Percentiles rank a stretch among this genome's conserved stretches.
Evolutionary conservation across 2,113 vertebrate species (phyloP).

Genomic region (Setophaga coronata): DNA sequence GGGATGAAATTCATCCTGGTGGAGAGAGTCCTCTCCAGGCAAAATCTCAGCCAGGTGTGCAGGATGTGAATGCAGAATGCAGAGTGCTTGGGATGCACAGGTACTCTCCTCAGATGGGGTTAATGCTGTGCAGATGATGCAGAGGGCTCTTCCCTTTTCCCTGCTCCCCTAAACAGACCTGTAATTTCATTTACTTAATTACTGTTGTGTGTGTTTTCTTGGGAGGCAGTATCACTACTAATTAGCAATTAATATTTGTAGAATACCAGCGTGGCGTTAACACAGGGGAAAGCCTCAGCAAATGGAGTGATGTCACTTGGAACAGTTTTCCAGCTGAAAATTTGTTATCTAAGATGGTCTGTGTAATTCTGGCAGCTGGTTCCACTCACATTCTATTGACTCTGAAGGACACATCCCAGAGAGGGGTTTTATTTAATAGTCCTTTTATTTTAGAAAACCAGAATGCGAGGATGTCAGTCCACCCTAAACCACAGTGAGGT

Average conservation of each 20-base stretch:
- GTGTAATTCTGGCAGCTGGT: neutral
- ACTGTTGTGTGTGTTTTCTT: neutral
- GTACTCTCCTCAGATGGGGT: neutral
- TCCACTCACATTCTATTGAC: neutral
- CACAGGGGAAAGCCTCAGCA: neutral
- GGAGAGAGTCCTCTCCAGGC: neutral
- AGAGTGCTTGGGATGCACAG: neutral
- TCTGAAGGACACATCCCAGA: neutral
- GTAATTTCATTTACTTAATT: slow-evolving; percentile 30
- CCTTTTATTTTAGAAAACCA: neutral
- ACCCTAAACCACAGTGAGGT: neutral
- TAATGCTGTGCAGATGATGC: neutral
- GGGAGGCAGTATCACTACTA: neutral
- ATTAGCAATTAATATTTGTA: slow-evolving; percentile 25
- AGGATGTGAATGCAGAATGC: neutral
- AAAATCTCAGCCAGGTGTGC: neutral
- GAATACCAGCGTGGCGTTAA: neutral
- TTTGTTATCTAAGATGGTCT: neutral
- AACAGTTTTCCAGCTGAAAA: neutral
- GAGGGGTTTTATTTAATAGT: neutral
- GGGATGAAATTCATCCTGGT: neutral
- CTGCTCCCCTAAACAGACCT: neutral
- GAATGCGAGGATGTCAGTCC: neutral
- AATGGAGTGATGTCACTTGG: neutral
- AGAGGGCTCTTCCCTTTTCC: neutral